Conservation (phyloP, 2,888 invertebrate species). For the Aethes cnicana region DNA sequence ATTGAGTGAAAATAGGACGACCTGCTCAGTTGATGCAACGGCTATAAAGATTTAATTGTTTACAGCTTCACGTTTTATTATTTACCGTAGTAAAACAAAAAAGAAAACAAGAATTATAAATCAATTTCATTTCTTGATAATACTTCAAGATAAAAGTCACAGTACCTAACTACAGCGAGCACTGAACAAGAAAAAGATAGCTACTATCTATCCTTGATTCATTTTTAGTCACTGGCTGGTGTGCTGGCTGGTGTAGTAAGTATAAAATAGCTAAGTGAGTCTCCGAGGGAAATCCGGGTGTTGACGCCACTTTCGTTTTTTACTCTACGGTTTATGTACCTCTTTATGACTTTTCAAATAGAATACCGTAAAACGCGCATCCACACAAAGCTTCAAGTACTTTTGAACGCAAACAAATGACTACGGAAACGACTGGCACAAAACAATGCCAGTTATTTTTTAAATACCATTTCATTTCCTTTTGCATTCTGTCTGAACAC, state of each 20-base stretch:
- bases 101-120: constrained; percentile 1
- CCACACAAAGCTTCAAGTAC: constrained; percentile 39
- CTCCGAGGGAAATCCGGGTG: constrained; percentile 11
- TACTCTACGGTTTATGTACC: constrained; percentile 39
- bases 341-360: constrained; percentile 46
- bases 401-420: constrained; percentile 40
- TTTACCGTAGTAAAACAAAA: constrained; percentile 33
- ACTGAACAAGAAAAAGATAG: constrained; percentile 3
- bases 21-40: constrained; percentile 43
- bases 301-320: constrained; percentile 37
- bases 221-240: no score
- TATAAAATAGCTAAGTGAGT: constrained; percentile 2
- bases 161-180: no score
- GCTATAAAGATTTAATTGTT: constrained; percentile 39
- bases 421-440: constrained; percentile 27
- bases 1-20: constrained; percentile 52
- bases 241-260: no score
- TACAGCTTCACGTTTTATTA: constrained; percentile 14
- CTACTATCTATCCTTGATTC: not conserved
- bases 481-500: constrained; percentile 16
- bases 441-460: constrained; percentile 24
- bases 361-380: constrained; percentile 47
- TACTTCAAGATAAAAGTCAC: constrained; percentile 1
- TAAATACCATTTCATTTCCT: constrained; percentile 21
- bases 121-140: constrained; percentile 3